phyloP scores from a whole-genome alignment of 2,888 invertebrate species.

The Drosophila percnosoma region DNA sequence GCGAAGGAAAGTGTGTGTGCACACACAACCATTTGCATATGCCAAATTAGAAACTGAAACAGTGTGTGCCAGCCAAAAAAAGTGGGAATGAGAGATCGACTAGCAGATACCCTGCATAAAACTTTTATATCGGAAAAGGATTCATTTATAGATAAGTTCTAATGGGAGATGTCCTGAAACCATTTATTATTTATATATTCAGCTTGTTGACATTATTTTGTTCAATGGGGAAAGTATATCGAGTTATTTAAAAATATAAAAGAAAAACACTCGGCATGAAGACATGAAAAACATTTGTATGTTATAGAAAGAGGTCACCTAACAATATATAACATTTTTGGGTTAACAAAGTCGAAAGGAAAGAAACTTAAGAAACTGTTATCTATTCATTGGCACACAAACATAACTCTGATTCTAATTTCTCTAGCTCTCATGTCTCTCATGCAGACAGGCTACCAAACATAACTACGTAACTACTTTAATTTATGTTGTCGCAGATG shows the following conservation, averaged over 20 bases:
- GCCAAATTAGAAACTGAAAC: conserved; percentile 19
- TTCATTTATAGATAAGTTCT: too few relatives aligned
- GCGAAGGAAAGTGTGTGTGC: conserved; percentile 12
- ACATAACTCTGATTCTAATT: background rate
- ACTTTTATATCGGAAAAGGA: background rate
- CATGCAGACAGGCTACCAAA: background rate
- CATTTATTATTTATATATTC: too few relatives aligned
- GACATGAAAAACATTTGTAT: too few relatives aligned
- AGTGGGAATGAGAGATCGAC: background rate
- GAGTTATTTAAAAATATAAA: too few relatives aligned
- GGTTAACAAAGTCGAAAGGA: too few relatives aligned
- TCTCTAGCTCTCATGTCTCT: background rate
- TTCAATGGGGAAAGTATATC: too few relatives aligned
- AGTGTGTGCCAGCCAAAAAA: conserved; percentile 7
- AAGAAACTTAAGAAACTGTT: too few relatives aligned
- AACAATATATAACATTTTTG: too few relatives aligned
- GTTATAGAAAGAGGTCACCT: too few relatives aligned
- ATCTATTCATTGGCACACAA: background rate
- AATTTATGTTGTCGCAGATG: background rate
- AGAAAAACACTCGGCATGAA: too few relatives aligned
- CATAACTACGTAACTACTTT: background rate
- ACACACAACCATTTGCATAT: conserved; percentile 60
- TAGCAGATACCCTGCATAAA: background rate
- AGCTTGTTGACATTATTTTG: too few relatives aligned
- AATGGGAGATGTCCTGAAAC: too few relatives aligned